Conservation (phyloP, 92 coral and sea anemone species). For the Chrysogorgia sp. region DNA sequence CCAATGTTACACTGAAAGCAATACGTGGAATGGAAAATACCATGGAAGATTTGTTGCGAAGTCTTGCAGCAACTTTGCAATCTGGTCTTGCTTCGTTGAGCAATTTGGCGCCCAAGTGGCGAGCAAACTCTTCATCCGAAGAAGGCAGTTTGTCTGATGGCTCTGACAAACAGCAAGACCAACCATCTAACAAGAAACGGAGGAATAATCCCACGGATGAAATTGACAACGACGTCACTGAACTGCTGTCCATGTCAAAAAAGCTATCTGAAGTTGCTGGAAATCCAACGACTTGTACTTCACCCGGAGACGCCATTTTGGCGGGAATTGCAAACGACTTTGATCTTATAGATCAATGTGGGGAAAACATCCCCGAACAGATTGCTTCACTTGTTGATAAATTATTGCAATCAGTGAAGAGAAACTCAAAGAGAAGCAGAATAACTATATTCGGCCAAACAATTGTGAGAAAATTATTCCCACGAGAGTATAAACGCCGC, state of each 20-base stretch:
- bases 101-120: conserved; percentile 15
- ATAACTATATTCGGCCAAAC: background rate
- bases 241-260: background rate
- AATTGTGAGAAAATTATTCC: conserved; percentile 19
- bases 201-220: no score
- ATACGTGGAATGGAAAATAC: no score
- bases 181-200: no score
- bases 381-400: no score
- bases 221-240: background rate
- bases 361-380: background rate
- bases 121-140: background rate
- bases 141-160: background rate
- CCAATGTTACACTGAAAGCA: no score
- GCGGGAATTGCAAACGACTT: conserved; percentile 22
- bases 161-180: conserved; percentile 11
- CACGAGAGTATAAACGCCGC: conserved; percentile 24
- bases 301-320: conserved; percentile 19
- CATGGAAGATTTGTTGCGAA: no score
- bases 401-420: no score
- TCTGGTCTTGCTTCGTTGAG: background rate
- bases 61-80: no score
- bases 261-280: background rate
- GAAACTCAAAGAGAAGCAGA: no score
- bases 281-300: conserved; percentile 8
- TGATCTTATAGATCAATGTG: conserved; percentile 15